Conservation (phyloP, 2,888 invertebrate genomes). For the Lymantria dispar region DNA sequence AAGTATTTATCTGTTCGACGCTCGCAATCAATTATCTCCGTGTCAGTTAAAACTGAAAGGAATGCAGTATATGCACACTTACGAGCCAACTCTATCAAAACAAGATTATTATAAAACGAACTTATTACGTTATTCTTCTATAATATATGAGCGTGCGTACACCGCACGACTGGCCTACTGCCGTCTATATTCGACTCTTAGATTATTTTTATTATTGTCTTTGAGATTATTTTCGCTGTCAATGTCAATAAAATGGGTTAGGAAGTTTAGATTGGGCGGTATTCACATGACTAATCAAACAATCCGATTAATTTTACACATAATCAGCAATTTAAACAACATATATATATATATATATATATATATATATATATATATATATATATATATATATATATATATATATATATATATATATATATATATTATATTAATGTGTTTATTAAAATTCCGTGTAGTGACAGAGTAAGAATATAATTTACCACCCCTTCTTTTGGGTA, state of each 20-base stretch:
- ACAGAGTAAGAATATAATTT: no score
- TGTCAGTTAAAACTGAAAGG: constrained; percentile 10
- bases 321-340: no score
- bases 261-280: constrained; percentile 20
- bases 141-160: constrained; percentile 33
- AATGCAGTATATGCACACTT: constrained; percentile 24
- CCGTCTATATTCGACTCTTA: constrained; percentile 32
- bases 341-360: no score
- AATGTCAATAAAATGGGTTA: constrained; percentile 45
- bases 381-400: no score
- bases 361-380: no score
- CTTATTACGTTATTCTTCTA: constrained; percentile 24
- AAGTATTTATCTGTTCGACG: no score
- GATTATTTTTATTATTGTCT: constrained; percentile 49
- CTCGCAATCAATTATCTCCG: constrained; percentile 16
- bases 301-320: no score
- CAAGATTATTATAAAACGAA: constrained; percentile 10
- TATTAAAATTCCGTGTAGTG: no score
- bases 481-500: no score
- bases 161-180: constrained; percentile 20
- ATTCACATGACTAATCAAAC: constrained; percentile 7
- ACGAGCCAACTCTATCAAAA: constrained; percentile 18
- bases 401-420: no score
- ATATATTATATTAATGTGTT: no score
- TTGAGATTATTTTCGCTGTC: constrained; percentile 46